Evolutionary conservation across 2,113 vertebrate genomes (phyloP).

Genomic region (Pomatorhinus ruficollis): DNA sequence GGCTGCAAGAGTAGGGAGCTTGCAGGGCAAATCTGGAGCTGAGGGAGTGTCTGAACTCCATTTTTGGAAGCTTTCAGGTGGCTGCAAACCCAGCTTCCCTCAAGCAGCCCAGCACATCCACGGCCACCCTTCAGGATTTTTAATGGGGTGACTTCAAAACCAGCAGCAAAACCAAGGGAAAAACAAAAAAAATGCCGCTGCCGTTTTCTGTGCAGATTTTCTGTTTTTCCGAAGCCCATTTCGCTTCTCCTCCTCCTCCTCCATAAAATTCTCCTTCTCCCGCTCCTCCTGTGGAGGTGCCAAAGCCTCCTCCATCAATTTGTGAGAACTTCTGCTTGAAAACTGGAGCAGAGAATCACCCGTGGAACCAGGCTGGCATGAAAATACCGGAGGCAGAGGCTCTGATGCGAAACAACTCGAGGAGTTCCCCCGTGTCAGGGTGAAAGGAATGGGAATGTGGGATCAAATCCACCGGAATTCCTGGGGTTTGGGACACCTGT

Average conservation of each 20-base stretch:
- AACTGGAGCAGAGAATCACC: slow-evolving; percentile 64
- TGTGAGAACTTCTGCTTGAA: slow-evolving; percentile 60
- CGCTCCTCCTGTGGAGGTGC: not conserved
- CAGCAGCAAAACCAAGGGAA: not conserved
- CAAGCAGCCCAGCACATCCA: not conserved
- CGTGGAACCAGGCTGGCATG: slow-evolving; percentile 41
- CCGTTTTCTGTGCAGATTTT: slow-evolving; percentile 13
- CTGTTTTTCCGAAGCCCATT: not conserved
- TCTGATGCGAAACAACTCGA: not conserved
- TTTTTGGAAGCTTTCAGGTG: not conserved
- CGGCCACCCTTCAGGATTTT: not conserved
- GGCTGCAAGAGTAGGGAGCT: not conserved
- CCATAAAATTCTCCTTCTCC: not conserved
- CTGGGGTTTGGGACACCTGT: not conserved
- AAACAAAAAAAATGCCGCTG: not conserved
- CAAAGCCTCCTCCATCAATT: slow-evolving; percentile 48
- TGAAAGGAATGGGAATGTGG: not conserved
- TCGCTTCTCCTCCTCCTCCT: not conserved
- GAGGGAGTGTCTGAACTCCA: not conserved
- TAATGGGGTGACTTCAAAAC: not conserved
- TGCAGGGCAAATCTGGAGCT: not conserved
- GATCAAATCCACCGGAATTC: not conserved
- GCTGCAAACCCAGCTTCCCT: not conserved
- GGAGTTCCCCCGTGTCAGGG: slow-evolving; percentile 50
- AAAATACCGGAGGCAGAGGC: slow-evolving; percentile 50